Conservation (phyloP, 2,888 invertebrate species). For the Eilema depressum region DNA sequence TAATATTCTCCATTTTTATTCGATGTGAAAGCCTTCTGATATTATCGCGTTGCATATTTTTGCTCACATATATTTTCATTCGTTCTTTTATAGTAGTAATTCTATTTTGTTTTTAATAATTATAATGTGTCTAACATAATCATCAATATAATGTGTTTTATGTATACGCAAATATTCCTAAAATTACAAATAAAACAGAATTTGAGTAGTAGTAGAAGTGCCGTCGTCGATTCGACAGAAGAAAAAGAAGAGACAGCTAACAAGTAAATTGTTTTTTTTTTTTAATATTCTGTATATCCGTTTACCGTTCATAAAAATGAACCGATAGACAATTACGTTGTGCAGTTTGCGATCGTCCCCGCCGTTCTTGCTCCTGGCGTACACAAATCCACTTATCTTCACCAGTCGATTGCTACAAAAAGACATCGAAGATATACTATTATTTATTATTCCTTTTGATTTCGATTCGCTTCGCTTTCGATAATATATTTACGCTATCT, state of each 20-base stretch:
- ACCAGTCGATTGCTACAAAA: not conserved
- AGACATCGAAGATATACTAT: not conserved
- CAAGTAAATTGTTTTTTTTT: no score
- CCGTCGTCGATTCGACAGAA: no score
- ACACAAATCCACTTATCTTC: not conserved
- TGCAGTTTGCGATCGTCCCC: not conserved
- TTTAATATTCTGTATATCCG: not conserved
- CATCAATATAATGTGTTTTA: not conserved
- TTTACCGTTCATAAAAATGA: not conserved
- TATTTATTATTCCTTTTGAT: no score
- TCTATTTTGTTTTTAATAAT: not conserved
- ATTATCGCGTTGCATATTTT: not conserved
- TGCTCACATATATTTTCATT: not conserved
- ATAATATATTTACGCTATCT: no score
- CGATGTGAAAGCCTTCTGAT: not conserved
- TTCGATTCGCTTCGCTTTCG: no score
- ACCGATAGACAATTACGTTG: not conserved
- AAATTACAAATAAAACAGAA: no score
- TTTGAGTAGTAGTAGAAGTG: no score
- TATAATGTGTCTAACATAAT: not conserved
- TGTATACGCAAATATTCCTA: no score
- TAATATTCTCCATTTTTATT: not conserved
- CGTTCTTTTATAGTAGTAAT: not conserved
- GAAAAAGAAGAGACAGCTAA: no score
- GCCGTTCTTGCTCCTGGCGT: no score